phyloP scores from a whole-genome alignment of 1,140 invertebrate species.

The Oedothorax gibbosus region DNA sequence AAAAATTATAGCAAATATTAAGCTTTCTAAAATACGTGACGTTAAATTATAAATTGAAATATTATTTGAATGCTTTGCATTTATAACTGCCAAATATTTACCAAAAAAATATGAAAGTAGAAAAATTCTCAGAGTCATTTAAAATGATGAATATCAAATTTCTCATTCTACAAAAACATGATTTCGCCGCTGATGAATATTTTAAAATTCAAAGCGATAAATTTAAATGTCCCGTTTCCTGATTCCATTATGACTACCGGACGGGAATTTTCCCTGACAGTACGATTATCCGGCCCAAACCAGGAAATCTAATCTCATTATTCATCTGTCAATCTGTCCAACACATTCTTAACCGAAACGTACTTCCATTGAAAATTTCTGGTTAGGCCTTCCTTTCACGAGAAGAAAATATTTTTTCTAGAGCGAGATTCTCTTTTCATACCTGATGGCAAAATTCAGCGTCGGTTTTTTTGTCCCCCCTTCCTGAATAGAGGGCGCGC shows the following conservation, averaged over 20 bases:
- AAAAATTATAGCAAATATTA: no score
- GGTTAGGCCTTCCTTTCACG: constrained; percentile 19
- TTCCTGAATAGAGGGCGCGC: constrained; percentile 13
- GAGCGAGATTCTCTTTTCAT: constrained; percentile 13
- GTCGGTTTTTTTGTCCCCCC: constrained; percentile 15
- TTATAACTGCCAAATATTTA: no score
- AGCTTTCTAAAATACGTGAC: no score
- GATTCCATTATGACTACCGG: not conserved
- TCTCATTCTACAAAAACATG: no score
- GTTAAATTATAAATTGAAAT: no score
- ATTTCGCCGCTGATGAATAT: not conserved
- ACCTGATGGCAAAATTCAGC: constrained; percentile 40
- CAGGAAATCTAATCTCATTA: constrained; percentile 27
- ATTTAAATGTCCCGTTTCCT: constrained; percentile 15
- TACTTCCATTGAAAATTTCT: constrained; percentile 26
- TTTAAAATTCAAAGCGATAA: constrained; percentile 1
- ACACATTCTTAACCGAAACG: constrained; percentile 20
- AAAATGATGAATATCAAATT: no score
- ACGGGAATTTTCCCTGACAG: constrained; percentile 22
- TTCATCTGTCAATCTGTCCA: constrained; percentile 34
- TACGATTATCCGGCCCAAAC: constrained; percentile 10
- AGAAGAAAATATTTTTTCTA: constrained; percentile 33
- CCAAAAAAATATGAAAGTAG: no score
- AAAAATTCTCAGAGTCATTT: no score
- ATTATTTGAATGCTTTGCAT: no score